phyloP scores from a whole-genome alignment of 2,113 vertebrate species.

The Brachyistius frenatus region DNA sequence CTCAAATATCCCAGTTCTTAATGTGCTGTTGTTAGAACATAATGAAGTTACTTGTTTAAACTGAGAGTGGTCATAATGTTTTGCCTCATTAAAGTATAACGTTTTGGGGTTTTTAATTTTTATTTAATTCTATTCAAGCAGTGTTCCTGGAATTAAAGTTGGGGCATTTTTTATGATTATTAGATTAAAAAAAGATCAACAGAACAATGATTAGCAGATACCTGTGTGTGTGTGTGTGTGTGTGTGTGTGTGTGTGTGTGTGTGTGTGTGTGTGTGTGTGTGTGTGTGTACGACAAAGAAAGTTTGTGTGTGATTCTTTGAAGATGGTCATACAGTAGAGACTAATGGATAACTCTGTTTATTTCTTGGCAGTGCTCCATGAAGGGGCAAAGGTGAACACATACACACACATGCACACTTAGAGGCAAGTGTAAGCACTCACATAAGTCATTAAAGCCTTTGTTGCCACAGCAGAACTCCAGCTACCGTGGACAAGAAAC shows the following conservation, averaged over 20 bases:
- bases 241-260: neutral
- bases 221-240: neutral
- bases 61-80: too few relatives aligned
- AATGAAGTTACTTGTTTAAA: too few relatives aligned
- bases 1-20: too few relatives aligned
- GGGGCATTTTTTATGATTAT: too few relatives aligned
- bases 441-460: slow-evolving; percentile 55
- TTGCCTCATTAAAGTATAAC: too few relatives aligned
- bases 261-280: neutral
- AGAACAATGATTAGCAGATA: too few relatives aligned
- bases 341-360: slow-evolving; percentile 38
- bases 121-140: too few relatives aligned
- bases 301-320: slow-evolving; percentile 19
- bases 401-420: slow-evolving; percentile 9
- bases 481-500: slow-evolving; percentile 44
- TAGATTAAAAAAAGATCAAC: too few relatives aligned
- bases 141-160: too few relatives aligned
- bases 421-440: slow-evolving; percentile 27
- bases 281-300: neutral
- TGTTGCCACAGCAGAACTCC: slow-evolving; percentile 67
- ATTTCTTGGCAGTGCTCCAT: slow-evolving; percentile 37
- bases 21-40: too few relatives aligned
- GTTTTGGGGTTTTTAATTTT: too few relatives aligned
- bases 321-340: slow-evolving; percentile 36
- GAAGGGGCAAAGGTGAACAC: neutral